phyloP scores from a whole-genome alignment of 2,113 vertebrate genomes.

The Cromileptes altivelis region DNA sequence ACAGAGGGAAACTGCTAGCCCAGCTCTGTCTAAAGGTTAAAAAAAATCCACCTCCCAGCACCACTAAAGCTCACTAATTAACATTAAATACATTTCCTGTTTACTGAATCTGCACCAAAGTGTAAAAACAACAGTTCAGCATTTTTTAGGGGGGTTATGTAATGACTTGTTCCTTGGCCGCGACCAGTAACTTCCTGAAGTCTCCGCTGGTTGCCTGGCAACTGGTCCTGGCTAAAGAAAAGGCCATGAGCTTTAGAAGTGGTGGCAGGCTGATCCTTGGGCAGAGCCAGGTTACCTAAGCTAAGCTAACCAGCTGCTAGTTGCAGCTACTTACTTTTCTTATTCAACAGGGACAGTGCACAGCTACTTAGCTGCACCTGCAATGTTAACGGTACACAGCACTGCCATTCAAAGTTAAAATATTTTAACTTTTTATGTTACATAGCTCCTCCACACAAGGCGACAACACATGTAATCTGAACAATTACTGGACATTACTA shows the following conservation, averaged over 20 bases:
- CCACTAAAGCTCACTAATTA: neutral
- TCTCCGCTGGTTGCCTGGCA: slow-evolving; percentile 28
- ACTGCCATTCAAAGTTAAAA: no score
- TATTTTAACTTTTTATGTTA: no score
- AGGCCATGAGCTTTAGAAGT: slow-evolving; percentile 14
- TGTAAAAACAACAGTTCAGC: neutral
- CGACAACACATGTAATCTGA: no score
- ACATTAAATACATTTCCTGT: neutral
- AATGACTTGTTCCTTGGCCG: neutral
- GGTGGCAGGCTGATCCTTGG: neutral
- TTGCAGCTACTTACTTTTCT: neutral
- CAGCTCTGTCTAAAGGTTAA: neutral
- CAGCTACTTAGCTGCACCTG: no score
- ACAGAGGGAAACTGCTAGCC: neutral
- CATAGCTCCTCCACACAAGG: no score
- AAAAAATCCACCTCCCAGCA: neutral
- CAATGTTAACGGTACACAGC: no score
- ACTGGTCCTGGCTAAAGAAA: slow-evolving; percentile 15
- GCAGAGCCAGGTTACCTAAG: neutral
- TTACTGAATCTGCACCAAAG: neutral
- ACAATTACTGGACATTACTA: no score
- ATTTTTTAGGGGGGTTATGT: neutral
- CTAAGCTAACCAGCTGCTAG: neutral
- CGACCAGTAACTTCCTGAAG: slow-evolving; percentile 17
- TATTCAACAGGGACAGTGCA: no score